A percentile compares a stretch with the other conserved stretches of the same genome.
phyloP scores from a whole-genome alignment of 2,888 invertebrate genomes.

The Brassicogethes aeneus region DNA sequence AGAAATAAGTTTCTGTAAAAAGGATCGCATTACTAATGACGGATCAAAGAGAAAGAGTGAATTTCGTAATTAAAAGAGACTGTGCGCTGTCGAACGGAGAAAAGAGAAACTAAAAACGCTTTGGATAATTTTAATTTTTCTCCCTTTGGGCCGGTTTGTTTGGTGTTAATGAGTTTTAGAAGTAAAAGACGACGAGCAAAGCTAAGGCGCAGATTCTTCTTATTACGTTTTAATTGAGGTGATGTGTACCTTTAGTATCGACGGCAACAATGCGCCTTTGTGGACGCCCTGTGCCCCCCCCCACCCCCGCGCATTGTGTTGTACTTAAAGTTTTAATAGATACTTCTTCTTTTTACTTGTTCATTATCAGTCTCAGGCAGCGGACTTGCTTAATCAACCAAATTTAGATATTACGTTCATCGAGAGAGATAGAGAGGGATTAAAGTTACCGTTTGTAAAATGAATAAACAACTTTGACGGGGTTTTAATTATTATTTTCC shows the following conservation, averaged over 20 bases:
- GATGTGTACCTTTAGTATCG: conserved; percentile 41
- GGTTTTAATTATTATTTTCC: conserved; percentile 35
- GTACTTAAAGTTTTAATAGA: conserved; percentile 44
- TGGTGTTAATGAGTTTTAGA: conserved; percentile 42
- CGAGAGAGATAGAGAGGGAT: too few species aligned
- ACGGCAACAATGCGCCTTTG: conserved; percentile 8
- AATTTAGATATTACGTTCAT: conserved; percentile 38
- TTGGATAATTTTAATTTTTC: not conserved
- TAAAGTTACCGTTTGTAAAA: conserved; percentile 34
- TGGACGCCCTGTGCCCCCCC: too few species aligned
- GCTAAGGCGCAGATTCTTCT: conserved; percentile 29
- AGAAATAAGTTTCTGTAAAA: too few species aligned
- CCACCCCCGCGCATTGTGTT: too few species aligned
- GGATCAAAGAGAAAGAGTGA: not conserved
- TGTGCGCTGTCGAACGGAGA: not conserved
- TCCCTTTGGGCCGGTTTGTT: not conserved
- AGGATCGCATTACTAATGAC: not conserved
- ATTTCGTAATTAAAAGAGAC: not conserved
- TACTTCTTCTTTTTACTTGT: conserved; percentile 42
- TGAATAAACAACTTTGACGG: conserved; percentile 33
- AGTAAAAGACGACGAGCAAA: conserved; percentile 36
- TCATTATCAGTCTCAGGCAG: conserved; percentile 39
- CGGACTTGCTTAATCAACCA: conserved; percentile 38
- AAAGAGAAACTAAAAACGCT: not conserved
- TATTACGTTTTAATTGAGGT: conserved; percentile 45